A percentile compares a stretch with the other conserved stretches of the same genome.
Conservation (phyloP, 2,797 vertebrate species). For the Poeciliopsis presidionis region DNA sequence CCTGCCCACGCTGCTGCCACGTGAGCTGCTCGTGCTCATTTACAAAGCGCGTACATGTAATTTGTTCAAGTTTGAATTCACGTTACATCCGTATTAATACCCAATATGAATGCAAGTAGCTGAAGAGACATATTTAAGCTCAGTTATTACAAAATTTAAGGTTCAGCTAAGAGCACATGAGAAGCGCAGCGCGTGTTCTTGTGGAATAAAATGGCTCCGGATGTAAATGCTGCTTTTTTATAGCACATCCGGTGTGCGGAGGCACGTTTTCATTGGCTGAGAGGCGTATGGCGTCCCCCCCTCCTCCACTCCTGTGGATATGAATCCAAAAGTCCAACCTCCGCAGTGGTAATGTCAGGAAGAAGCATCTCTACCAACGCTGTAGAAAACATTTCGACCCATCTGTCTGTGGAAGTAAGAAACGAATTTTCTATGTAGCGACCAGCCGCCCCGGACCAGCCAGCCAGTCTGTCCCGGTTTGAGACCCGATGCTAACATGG, state of each 20-base stretch:
- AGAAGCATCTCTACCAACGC: constrained; percentile 51
- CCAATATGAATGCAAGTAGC: fast-evolving
- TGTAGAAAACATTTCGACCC: constrained; percentile 2
- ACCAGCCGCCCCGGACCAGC: constrained; percentile 19
- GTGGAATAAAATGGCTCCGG: constrained; percentile 42
- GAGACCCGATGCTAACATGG: constrained; percentile 69
- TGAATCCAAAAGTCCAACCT: constrained; percentile 68
- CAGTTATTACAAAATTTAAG: background rate
- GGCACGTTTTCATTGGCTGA: constrained; percentile 50
- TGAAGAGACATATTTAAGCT: fast-evolving
- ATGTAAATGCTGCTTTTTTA: constrained; percentile 39
- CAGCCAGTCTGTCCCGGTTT: constrained; percentile 52
- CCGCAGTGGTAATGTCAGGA: constrained; percentile 71
- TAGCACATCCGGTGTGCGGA: constrained; percentile 54
- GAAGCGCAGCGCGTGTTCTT: background rate
- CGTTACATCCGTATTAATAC: fast-evolving
- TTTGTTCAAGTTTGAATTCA: background rate
- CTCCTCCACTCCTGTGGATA: constrained; percentile 63
- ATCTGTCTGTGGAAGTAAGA: constrained; percentile 4
- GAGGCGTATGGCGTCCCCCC: constrained; percentile 8
- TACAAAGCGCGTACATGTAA: background rate
- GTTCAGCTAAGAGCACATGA: background rate
- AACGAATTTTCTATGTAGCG: constrained; percentile 69
- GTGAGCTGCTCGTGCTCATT: background rate
- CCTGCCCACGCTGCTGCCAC: constrained; percentile 9